These are phyloP conservation scores for Pseudochaenichthys georgianus DNA, from an alignment of 2,797 vertebrate species.

Conservation along the genomic window DNA sequence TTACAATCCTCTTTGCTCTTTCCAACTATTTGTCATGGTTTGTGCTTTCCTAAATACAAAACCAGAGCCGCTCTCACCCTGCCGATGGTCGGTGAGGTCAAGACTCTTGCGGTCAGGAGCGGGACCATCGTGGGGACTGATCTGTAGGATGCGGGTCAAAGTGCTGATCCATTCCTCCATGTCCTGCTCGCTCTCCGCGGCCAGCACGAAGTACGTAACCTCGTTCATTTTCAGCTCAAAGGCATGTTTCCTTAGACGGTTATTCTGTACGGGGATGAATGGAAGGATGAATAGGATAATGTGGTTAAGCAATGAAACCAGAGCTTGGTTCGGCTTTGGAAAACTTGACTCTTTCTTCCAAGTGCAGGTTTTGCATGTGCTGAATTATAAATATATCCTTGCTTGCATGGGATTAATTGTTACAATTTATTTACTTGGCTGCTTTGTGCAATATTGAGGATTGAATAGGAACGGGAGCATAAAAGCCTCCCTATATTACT, in stretches of 20 bases:
- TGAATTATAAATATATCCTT: not conserved
- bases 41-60: constrained; percentile 2
- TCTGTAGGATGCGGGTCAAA: constrained; percentile 96
- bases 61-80: constrained; percentile 83
- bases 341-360: constrained; percentile 19
- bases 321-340: constrained; percentile 9
- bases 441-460: not conserved
- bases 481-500: not conserved
- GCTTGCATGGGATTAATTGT: not conserved
- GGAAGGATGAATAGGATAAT: constrained; percentile 28
- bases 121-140: constrained; percentile 93
- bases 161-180: constrained; percentile 99
- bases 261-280: constrained; percentile 85
- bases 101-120: constrained; percentile 91
- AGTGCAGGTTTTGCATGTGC: not conserved
- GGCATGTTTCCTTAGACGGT: constrained; percentile 94
- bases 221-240: constrained; percentile 99
- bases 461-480: not conserved
- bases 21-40: constrained; percentile 1
- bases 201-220: constrained; percentile 98
- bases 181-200: constrained; percentile 96
- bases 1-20: constrained; percentile 2
- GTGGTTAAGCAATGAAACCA: constrained; percentile 16
- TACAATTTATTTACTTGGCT: not conserved
- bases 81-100: constrained; percentile 92